Evolutionary conservation across 2,797 vertebrate species (phyloP).

Genomic region (Lemur catta): DNA sequence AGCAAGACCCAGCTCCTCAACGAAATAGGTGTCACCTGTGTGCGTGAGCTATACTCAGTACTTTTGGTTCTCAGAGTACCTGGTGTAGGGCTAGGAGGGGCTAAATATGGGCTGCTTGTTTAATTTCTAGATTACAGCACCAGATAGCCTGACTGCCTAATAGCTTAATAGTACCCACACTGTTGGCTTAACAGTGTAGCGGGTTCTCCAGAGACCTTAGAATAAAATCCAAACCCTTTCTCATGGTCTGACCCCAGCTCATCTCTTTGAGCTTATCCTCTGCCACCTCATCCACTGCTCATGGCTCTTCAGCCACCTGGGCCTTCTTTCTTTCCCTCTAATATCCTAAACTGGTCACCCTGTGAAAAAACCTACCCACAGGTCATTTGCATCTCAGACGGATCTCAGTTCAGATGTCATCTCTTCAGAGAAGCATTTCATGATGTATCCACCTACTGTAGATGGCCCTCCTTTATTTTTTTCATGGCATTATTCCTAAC

Average conservation of each 20-base stretch:
- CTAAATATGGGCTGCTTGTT: neutral
- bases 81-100: neutral
- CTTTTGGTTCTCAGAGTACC: neutral
- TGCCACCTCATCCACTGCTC: too few relatives aligned
- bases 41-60: fast-evolving
- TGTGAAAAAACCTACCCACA: neutral
- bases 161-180: too few relatives aligned
- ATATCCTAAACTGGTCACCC: neutral
- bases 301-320: neutral
- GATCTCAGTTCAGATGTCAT: neutral
- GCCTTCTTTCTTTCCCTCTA: neutral
- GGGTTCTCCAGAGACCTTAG: neutral
- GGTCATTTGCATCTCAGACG: neutral
- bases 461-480: neutral
- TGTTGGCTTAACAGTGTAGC: fast-evolving
- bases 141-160: neutral
- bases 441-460: neutral
- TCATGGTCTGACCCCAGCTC: neutral
- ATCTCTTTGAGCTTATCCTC: neutral
- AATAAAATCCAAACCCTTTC: neutral
- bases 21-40: neutral
- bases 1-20: neutral
- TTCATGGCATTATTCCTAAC: neutral
- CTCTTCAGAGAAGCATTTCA: neutral
- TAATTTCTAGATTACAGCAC: neutral